Evolutionary conservation across 2,888 invertebrate genomes (phyloP).

Genomic region (Miltochrista miniata): DNA sequence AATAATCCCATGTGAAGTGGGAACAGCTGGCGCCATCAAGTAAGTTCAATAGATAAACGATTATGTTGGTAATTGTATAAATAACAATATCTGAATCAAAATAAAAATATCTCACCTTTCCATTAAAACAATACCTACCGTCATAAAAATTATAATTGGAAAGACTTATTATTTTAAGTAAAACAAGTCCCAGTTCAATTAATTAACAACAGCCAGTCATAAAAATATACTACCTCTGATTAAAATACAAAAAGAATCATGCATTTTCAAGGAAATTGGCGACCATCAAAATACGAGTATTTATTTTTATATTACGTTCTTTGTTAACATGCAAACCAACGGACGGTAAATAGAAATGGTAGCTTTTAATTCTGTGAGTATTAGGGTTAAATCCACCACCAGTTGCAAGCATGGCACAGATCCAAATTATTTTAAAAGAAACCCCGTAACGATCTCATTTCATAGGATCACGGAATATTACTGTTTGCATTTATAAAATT

Average conservation of each 20-base stretch:
- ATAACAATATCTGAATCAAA: too few relatives aligned
- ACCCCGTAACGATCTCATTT: conserved; percentile 65
- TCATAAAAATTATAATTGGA: not conserved
- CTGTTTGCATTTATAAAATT: conserved; percentile 35
- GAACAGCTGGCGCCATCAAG: too few relatives aligned
- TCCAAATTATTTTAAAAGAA: conserved; percentile 81
- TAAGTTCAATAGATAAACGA: too few relatives aligned
- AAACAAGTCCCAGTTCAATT: conserved; percentile 17
- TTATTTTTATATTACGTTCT: conserved; percentile 19
- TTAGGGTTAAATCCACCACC: conserved; percentile 73
- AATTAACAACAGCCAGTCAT: conserved; percentile 5
- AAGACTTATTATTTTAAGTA: not conserved
- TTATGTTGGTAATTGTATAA: too few relatives aligned
- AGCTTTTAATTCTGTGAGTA: conserved; percentile 62
- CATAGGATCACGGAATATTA: conserved; percentile 37
- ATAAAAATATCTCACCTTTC: too few relatives aligned
- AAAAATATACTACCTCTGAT: conserved; percentile 9
- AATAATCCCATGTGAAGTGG: too few relatives aligned
- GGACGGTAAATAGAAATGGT: conserved; percentile 56
- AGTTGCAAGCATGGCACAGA: conserved; percentile 69
- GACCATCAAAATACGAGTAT: conserved; percentile 7
- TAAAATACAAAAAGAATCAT: conserved; percentile 4
- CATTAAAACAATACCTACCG: not conserved
- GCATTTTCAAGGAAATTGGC: conserved; percentile 6
- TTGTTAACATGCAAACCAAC: conserved; percentile 44